Percentiles rank a stretch among this genome's conserved stretches.
phyloP scores from a whole-genome alignment of 2,888 invertebrate species.

The Tortrix viridana region DNA sequence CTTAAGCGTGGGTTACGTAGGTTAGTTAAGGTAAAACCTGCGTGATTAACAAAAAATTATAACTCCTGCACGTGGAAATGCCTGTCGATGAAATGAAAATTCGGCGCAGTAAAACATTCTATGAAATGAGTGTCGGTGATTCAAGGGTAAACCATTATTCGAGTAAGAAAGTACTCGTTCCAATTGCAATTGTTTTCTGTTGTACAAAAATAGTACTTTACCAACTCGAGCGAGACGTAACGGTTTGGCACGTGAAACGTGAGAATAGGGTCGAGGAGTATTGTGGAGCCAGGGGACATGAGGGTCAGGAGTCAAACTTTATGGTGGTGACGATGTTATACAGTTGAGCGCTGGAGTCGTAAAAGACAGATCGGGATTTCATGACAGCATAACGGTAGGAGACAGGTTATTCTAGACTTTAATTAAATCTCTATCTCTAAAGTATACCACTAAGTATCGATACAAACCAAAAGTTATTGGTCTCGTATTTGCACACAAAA shows the following conservation, averaged over 20 bases:
- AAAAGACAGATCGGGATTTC: conserved; percentile 1
- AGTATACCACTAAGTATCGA: not conserved
- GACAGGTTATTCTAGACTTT: not conserved
- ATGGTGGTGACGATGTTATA: conserved; percentile 4
- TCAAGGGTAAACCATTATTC: too few species aligned
- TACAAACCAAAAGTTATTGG: too few species aligned
- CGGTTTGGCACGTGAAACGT: conserved; percentile 41
- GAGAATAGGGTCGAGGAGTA: conserved; percentile 39
- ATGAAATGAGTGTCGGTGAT: too few species aligned
- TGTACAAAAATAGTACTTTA: conserved; percentile 28
- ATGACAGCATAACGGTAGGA: conserved; percentile 4
- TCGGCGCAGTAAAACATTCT: too few species aligned
- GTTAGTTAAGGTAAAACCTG: too few species aligned
- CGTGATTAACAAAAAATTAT: too few species aligned
- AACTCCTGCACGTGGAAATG: too few species aligned
- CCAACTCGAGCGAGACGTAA: conserved; percentile 38
- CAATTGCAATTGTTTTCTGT: conserved; percentile 21
- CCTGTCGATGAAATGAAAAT: too few species aligned
- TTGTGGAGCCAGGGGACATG: conserved; percentile 2
- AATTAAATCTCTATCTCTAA: not conserved
- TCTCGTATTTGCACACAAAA: too few species aligned
- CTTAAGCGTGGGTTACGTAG: too few species aligned
- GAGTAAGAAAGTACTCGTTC: conserved; percentile 20
- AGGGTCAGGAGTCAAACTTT: conserved; percentile 19
- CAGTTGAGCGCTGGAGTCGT: not conserved